Percentiles rank a stretch among this genome's conserved stretches.
These are phyloP conservation scores for Sipunculus nudus DNA, from an alignment of 2,888 invertebrate species.

Conservation along the genomic window DNA sequence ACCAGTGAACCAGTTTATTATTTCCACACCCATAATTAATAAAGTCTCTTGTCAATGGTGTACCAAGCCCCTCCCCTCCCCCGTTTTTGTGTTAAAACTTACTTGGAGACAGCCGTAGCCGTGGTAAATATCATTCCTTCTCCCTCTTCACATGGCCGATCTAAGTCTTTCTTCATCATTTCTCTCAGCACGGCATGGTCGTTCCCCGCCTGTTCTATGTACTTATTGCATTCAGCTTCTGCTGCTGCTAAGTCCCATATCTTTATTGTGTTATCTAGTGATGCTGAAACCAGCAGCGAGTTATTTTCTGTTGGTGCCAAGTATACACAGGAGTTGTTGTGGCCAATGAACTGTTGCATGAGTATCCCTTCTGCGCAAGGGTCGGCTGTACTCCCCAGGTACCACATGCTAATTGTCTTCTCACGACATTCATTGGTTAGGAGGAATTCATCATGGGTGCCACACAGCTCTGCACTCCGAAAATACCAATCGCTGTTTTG, in stretches of 20 bases:
- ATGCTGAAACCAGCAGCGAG: conserved; percentile 34
- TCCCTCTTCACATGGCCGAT: conserved; percentile 1
- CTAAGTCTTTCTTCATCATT: neutral
- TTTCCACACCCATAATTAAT: too few species aligned
- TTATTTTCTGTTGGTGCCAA: conserved; percentile 29
- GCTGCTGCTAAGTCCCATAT: neutral
- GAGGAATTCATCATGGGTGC: neutral
- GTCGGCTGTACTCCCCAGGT: conserved; percentile 23
- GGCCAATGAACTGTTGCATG: conserved; percentile 34
- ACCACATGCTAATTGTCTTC: neutral
- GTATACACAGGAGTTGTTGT: conserved; percentile 38
- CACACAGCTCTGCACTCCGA: too few species aligned
- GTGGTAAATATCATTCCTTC: conserved; percentile 7
- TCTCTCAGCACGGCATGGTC: too few species aligned
- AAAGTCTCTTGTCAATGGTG: too few species aligned
- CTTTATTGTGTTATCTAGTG: conserved; percentile 2
- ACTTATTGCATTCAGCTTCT: neutral
- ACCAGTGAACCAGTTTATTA: too few species aligned
- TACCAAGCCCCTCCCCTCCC: too few species aligned
- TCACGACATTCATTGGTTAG: neutral
- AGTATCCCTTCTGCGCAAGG: conserved; percentile 33
- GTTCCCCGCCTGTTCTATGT: neutral
- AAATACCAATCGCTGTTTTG: too few species aligned
- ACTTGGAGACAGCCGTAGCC: conserved; percentile 5
- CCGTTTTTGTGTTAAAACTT: neutral